These are phyloP conservation scores for Spinus olivaceus DNA, from an alignment of 2,797 vertebrate species.

Conservation along the genomic window DNA sequence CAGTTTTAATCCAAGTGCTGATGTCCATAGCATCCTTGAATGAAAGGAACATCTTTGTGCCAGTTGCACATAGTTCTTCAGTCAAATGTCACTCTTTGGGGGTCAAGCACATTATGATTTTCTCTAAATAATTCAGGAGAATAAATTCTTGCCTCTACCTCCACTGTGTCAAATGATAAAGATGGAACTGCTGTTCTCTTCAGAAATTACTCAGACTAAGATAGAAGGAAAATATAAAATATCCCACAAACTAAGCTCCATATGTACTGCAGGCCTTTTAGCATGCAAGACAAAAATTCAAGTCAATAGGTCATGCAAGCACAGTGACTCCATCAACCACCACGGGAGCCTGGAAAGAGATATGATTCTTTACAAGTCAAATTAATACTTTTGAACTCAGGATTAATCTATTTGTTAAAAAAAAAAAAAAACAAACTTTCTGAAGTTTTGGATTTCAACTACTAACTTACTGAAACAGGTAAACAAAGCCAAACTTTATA, in stretches of 20 bases:
- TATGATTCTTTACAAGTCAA: not conserved
- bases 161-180: not conserved
- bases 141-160: not conserved
- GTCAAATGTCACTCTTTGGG: not conserved
- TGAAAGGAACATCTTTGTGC: not conserved
- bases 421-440: not conserved
- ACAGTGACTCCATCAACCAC: not conserved
- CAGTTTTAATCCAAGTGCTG: not conserved
- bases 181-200: not conserved
- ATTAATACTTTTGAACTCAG: not conserved
- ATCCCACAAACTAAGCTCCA: accelerated
- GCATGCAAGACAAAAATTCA: not conserved
- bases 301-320: not conserved
- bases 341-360: not conserved
- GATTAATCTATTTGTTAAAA: not conserved
- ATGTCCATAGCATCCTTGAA: not conserved
- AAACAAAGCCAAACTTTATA: not conserved
- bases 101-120: not conserved
- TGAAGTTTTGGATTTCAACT: not conserved
- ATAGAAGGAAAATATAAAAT: not conserved
- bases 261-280: not conserved
- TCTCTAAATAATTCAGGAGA: not conserved
- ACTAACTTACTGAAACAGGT: not conserved
- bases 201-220: not conserved
- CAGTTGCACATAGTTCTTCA: not conserved